These are phyloP conservation scores for Megaceryle torquata DNA, from an alignment of 2,113 vertebrate species.

Conservation along the genomic window DNA sequence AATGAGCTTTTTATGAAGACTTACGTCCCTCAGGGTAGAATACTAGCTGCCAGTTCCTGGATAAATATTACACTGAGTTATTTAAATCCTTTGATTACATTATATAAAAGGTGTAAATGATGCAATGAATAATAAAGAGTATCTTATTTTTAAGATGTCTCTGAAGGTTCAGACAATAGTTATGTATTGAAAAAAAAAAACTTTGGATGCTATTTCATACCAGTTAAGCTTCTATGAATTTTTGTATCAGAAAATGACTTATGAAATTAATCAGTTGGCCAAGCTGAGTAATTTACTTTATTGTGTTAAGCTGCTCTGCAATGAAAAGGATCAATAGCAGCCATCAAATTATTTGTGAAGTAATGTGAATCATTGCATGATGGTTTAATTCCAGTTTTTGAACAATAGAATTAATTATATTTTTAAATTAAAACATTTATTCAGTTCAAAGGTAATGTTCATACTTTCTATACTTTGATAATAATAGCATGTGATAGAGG, in stretches of 20 bases:
- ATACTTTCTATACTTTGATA: background rate
- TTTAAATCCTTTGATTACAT: constrained; percentile 26
- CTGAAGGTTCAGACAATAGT: background rate
- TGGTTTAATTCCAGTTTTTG: constrained; percentile 25
- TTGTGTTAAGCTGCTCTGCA: constrained; percentile 7
- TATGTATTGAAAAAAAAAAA: background rate
- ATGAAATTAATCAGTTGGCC: background rate
- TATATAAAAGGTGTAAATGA: constrained; percentile 16
- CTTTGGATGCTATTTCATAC: background rate
- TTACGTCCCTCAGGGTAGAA: background rate
- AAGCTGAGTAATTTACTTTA: constrained; percentile 1
- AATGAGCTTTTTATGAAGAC: constrained; percentile 29
- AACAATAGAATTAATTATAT: constrained; percentile 17
- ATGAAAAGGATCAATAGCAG: background rate
- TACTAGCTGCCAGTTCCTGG: background rate
- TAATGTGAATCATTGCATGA: background rate
- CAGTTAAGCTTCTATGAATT: background rate
- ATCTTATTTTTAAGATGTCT: background rate
- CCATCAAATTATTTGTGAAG: constrained; percentile 15
- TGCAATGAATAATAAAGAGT: background rate
- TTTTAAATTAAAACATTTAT: background rate
- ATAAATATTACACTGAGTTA: constrained; percentile 36
- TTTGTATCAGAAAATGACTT: constrained; percentile 19
- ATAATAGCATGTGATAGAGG: background rate
- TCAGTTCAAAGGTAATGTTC: background rate